A percentile compares a stretch with the other conserved stretches of the same genome.
Conservation (phyloP, 2,888 invertebrate species). For the Limulus polyphemus region DNA sequence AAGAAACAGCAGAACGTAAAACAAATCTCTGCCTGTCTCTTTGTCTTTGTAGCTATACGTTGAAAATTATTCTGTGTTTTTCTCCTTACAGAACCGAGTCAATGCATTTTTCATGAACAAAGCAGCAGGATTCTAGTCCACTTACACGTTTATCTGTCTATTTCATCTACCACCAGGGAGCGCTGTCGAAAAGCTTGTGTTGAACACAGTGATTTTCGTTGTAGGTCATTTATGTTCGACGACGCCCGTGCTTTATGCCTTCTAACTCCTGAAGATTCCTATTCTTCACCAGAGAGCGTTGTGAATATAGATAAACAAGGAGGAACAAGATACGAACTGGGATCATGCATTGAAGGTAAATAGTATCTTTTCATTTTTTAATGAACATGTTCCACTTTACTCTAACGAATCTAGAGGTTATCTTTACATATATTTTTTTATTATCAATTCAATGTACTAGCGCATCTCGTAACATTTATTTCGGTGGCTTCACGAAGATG, state of each 20-base stretch:
- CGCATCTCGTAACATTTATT: too few species aligned
- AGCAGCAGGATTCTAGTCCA: slow-evolving; percentile 10
- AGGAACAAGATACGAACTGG: slow-evolving; percentile 19
- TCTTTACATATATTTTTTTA: too few species aligned
- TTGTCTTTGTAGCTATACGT: too few species aligned
- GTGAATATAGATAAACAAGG: slow-evolving; percentile 4
- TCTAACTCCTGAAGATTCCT: slow-evolving; percentile 20
- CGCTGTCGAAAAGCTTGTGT: slow-evolving; percentile 17
- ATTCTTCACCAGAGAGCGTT: slow-evolving; percentile 12
- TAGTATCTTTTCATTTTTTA: neutral
- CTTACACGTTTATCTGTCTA: slow-evolving; percentile 15
- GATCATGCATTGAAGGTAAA: slow-evolving; percentile 24
- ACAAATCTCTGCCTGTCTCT: too few species aligned
- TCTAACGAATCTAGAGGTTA: neutral
- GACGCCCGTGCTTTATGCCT: slow-evolving; percentile 13
- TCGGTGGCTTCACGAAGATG: too few species aligned
- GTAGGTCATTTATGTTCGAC: slow-evolving; percentile 19
- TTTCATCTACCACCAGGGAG: slow-evolving; percentile 10
- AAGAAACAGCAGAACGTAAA: neutral
- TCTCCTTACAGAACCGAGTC: slow-evolving; percentile 8
- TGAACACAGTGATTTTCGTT: slow-evolving; percentile 17
- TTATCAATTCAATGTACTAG: too few species aligned
- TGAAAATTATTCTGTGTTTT: too few species aligned
- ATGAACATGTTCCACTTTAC: neutral
- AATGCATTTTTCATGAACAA: slow-evolving; percentile 19